phyloP scores from a whole-genome alignment of 2,797 vertebrate genomes.

The Chelonia mydas region DNA sequence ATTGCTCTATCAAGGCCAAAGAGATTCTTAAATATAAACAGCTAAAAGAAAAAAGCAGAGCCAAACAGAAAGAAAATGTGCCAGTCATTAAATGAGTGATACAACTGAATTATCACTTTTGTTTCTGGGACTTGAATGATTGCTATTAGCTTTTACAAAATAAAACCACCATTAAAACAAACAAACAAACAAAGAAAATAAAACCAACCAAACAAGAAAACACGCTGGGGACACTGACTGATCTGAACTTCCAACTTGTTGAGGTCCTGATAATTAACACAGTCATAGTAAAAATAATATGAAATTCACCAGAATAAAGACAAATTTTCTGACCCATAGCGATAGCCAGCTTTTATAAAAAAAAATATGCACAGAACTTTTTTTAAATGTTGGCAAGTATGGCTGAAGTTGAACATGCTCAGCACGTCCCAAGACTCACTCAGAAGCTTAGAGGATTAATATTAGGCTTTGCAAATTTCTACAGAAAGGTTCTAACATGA shows the following conservation, averaged over 20 bases:
- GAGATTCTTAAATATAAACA: too few relatives aligned
- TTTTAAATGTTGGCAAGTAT: neutral
- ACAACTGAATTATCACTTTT: neutral
- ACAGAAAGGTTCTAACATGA: neutral
- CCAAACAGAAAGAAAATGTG: neutral
- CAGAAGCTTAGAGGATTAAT: neutral
- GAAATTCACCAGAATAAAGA: neutral
- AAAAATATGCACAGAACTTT: neutral
- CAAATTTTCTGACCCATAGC: neutral
- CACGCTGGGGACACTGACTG: neutral
- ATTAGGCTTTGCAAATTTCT: neutral
- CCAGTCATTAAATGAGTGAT: neutral
- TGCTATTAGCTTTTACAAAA: neutral
- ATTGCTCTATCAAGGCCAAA: too few relatives aligned
- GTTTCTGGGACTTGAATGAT: neutral
- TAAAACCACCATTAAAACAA: neutral
- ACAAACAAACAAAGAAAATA: neutral
- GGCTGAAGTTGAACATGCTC: neutral
- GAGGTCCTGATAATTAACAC: neutral
- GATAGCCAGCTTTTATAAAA: neutral
- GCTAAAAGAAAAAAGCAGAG: neutral
- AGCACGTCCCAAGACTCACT: neutral
- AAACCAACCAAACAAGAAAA: neutral
- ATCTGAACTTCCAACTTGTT: neutral
- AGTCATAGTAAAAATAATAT: neutral